phyloP scores from a whole-genome alignment of 2,797 vertebrate genomes.

The Setipinna tenuifilis region DNA sequence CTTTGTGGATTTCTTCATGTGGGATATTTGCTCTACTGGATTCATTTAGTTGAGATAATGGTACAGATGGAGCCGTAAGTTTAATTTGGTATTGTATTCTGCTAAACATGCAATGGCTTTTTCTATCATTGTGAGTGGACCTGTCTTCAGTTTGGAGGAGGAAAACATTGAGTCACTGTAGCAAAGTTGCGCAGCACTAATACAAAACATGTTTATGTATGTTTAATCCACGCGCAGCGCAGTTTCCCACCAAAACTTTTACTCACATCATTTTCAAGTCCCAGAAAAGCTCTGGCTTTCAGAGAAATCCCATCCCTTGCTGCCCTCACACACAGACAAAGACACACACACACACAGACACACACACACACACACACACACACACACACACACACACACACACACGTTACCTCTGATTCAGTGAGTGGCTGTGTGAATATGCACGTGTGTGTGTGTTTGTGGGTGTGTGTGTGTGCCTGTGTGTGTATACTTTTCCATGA shows the following conservation, averaged over 20 bases:
- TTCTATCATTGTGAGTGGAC: neutral
- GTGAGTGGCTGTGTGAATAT: neutral
- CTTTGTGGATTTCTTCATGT: neutral
- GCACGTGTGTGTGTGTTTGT: neutral
- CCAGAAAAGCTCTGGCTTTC: slow-evolving; percentile 41
- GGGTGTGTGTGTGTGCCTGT: neutral
- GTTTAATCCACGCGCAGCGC: slow-evolving; percentile 35
- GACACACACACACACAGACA: neutral
- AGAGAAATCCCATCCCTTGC: slow-evolving; percentile 42
- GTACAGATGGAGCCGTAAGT: neutral
- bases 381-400: neutral
- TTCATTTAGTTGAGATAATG: neutral
- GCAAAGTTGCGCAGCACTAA: slow-evolving; percentile 26
- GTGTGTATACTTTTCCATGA: slow-evolving; percentile 15
- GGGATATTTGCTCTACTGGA: neutral
- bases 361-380: too few species aligned
- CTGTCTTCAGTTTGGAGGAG: neutral
- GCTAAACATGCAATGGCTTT: neutral
- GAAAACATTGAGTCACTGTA: slow-evolving; percentile 18
- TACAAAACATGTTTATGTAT: slow-evolving; percentile 43
- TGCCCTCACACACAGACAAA: neutral
- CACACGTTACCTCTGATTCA: neutral
- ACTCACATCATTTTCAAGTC: slow-evolving; percentile 44
- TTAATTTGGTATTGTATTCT: neutral
- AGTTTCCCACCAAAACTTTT: slow-evolving; percentile 33